Evolutionary conservation across 2,797 vertebrate species (phyloP), one percentile per base, ranked within the genome.

Genomic region (Pterois miles): DNA sequence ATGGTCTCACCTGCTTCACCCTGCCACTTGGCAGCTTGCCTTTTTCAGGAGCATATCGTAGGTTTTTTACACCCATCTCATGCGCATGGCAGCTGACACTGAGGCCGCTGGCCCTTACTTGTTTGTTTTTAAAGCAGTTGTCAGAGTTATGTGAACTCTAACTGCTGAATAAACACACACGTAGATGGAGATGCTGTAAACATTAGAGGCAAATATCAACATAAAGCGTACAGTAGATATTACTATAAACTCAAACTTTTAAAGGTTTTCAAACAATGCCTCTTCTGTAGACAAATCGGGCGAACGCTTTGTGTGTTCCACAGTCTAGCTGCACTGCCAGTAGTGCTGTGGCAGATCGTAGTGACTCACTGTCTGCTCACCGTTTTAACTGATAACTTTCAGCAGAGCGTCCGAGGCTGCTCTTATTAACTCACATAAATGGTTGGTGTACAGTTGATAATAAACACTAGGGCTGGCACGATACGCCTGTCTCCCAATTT

Each of bases 121-220:
- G 82, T 91, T 91, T 90, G 82, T 90, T 91, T 92, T 84, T 58
- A 59, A 88, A 91, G 80, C 63, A 73, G 76, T 52, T 69, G 57
- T 70, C 60, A 66, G 20, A 67, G 36, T 74, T 56, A 84, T 66
- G 40, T 62, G n/a, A 78, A 80, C 63, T 66, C 23, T 64, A 22
- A 70, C 23, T 13, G 27, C 23, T 76, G 33, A 76, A 67, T 64
- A 78, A 60, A 70, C 23, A 66, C 63, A 40, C 3, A 64, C 65
- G 59, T 22, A 27, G 46, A 53, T 60, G 27, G 1, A 5, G 63
- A 18, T 74, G 64, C 14, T 60, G n/a, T 64, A 48, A 60, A 80
- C 67, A 40, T 67, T 27, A 31, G 4, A 46, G 43, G 38, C 16
- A 73, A 60, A 70, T 31, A 31, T 50, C 4, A 59, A 57, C 50